These are phyloP conservation scores for Cherax quadricarinatus DNA, from an alignment of 1,140 invertebrate genomes.

Conservation along the genomic window DNA sequence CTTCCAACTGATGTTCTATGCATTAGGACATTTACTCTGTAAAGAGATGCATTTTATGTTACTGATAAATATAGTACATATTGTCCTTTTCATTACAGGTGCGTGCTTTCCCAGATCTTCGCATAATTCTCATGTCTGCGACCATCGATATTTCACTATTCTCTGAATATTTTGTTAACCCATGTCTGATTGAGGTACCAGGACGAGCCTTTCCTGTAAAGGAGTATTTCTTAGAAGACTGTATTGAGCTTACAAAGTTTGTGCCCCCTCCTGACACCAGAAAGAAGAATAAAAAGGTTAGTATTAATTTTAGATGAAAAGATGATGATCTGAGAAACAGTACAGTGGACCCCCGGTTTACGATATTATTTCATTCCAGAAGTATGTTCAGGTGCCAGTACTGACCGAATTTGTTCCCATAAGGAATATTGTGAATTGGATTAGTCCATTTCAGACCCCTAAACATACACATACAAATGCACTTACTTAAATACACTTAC, in stretches of 20 bases:
- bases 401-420: too few relatives aligned
- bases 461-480: too few relatives aligned
- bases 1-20: too few relatives aligned
- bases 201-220: conserved; percentile 89
- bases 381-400: too few relatives aligned
- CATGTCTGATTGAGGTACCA: conserved; percentile 88
- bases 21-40: too few relatives aligned
- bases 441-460: too few relatives aligned
- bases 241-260: conserved; percentile 88
- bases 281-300: conserved; percentile 75
- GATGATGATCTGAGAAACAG: too few relatives aligned
- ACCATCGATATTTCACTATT: conserved; percentile 96
- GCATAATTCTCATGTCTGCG: conserved; percentile 97
- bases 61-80: neutral
- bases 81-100: conserved; percentile 48
- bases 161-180: conserved; percentile 92
- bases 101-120: conserved; percentile 77
- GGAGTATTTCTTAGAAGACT: conserved; percentile 95
- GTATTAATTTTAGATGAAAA: neutral
- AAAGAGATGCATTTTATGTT: too few relatives aligned
- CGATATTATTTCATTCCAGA: too few relatives aligned
- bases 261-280: conserved; percentile 83
- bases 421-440: too few relatives aligned
- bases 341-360: too few relatives aligned
- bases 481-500: too few relatives aligned